These are phyloP conservation scores for Sarcophaga peregrina DNA, from an alignment of 1,140 invertebrate genomes.

Conservation along the genomic window DNA sequence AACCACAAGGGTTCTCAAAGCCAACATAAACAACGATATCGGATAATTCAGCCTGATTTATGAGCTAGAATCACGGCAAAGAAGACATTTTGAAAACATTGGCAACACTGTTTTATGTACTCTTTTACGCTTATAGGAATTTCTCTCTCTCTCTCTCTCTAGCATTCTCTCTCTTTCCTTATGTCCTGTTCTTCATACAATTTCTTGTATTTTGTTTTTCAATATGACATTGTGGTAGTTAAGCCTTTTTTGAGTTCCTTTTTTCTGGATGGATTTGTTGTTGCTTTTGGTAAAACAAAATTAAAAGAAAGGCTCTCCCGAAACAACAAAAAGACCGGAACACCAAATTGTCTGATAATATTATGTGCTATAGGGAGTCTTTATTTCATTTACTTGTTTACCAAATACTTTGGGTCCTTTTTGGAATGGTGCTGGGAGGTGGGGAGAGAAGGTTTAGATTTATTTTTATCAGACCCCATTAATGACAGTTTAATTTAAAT, in stretches of 20 bases:
- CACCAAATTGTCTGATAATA: constrained; percentile 16
- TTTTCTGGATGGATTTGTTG: neutral
- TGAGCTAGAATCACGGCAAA: no score
- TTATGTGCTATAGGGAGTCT: neutral
- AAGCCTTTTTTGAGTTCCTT: neutral
- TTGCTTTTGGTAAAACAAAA: neutral
- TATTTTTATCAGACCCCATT: neutral
- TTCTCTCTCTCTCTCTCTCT: neutral
- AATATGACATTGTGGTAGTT: neutral
- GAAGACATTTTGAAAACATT: no score
- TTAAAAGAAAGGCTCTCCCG: neutral
- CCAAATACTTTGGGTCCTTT: neutral
- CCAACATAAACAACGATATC: no score
- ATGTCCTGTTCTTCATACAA: neutral
- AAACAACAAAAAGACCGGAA: neutral
- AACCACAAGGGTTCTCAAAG: no score
- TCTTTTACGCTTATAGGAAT: neutral
- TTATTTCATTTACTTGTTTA: neutral
- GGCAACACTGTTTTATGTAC: no score
- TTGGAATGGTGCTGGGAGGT: no score
- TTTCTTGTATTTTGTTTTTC: neutral
- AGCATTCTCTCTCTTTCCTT: neutral
- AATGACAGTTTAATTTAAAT: constrained; percentile 22
- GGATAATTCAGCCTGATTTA: no score
- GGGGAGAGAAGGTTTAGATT: no score